These are phyloP conservation scores for Cylindroiulus punctatus DNA, from an alignment of 2,888 invertebrate genomes.

Conservation along the genomic window DNA sequence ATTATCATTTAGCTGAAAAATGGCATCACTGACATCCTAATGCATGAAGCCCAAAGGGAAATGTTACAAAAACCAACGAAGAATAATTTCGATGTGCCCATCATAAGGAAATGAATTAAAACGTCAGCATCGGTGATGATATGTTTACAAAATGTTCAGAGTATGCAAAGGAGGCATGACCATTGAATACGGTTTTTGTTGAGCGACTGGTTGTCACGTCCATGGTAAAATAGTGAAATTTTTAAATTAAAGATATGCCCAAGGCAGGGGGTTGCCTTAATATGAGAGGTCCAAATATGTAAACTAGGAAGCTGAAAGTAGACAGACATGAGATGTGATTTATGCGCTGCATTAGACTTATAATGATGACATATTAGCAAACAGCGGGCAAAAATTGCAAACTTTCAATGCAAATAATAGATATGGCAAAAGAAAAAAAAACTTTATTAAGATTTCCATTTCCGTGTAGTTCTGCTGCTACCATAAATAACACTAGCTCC, in stretches of 20 bases:
- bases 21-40: constrained; percentile 14
- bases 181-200: neutral
- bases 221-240: neutral
- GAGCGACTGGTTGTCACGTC: neutral
- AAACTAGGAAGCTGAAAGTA: neutral
- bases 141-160: neutral
- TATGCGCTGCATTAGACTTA: constrained; percentile 20
- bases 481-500: neutral
- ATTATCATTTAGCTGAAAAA: constrained; percentile 34
- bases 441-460: constrained; percentile 38
- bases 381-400: constrained; percentile 34
- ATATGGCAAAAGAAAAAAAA: neutral
- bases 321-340: constrained; percentile 38
- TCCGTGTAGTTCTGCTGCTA: neutral
- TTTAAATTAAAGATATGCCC: constrained; percentile 16
- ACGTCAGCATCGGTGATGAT: neutral
- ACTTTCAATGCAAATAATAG: constrained; percentile 42
- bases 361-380: constrained; percentile 42
- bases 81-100: constrained; percentile 1
- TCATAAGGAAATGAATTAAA: constrained; percentile 6
- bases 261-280: neutral
- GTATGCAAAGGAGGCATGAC: neutral
- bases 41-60: constrained; percentile 1
- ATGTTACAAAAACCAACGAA: neutral
- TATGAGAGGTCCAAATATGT: neutral